Base-by-base conservation (phyloP, 2,888 invertebrate species). In the Chaetogeoica ovagalla region DNA sequence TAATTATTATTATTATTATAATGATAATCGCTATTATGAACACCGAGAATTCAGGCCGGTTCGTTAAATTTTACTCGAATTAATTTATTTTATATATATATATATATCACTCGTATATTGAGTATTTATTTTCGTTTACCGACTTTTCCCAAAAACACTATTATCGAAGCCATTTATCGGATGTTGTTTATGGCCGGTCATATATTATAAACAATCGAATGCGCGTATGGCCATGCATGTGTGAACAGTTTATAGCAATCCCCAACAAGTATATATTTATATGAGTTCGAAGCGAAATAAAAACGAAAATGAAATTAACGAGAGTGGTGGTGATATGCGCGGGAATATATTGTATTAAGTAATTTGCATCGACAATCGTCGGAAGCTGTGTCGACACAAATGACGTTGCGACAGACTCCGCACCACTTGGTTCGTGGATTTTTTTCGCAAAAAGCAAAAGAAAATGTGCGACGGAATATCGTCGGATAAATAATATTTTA, bases 151-250 rank as follows among this genome's bases (percentile, higher is more conserved):
- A 11, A 48, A 48, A 68, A 69, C 52, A 69, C 48, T 30, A 30
- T 77, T 77, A 77, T 77, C 76, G 23, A 21, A 15, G 59, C 69
- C 62, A 77, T 70, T 70, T 70, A 62, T 76, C 76, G 68, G 68
- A 68, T 70, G 55, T 70, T 77, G 69, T 70, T 70, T 77, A 77
- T 77, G 62, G 62, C 77, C 19, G 62, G 62, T 77, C 59, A 70
- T 77, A 70, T 77, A 70, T 77, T 77, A 62, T 77, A 77, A 77
- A 77, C 69, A 70, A 77, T 77, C 39, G 52, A 77, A 77, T 30
- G 76, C 68, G 57, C 60, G 60, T 69, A 62, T 77, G 55, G n/a
- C n/a, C 13, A 39, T 68, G 69, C 62, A 52, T 77, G 55, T 43
- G 43, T 9, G 43, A 7, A 9, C 37, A 77, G 30, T 60, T 21